Percentiles rank a stretch among this genome's conserved stretches.
Evolutionary conservation across 2,888 invertebrate species (phyloP).

Genomic region (Spodoptera exigua): DNA sequence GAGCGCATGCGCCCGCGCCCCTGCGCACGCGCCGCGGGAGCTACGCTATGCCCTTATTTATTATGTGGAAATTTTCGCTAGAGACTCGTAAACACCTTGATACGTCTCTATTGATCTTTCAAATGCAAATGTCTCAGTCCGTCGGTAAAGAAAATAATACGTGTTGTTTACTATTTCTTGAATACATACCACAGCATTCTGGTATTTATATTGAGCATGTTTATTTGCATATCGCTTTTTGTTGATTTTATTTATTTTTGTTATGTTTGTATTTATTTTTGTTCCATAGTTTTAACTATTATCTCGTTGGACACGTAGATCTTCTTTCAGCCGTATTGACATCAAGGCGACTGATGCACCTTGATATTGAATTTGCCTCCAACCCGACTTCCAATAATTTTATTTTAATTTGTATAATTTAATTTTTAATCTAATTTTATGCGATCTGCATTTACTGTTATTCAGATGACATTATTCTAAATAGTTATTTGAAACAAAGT

Average conservation of each 20-base stretch:
- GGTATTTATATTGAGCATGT: constrained; percentile 64
- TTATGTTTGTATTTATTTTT: constrained; percentile 89
- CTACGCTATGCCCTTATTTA: constrained; percentile 74
- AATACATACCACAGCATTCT: constrained; percentile 59
- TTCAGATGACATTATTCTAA: constrained; percentile 81
- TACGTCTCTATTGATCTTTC: constrained; percentile 78
- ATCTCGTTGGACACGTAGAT: constrained; percentile 80
- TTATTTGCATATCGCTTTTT: constrained; percentile 87
- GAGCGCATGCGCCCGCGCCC: constrained; percentile 17
- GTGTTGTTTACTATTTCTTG: constrained; percentile 68
- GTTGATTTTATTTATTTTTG: constrained; percentile 75
- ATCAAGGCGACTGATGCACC: constrained; percentile 69
- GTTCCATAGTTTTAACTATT: constrained; percentile 83
- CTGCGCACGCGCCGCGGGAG: constrained; percentile 83
- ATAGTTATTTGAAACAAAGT: constrained; percentile 82
- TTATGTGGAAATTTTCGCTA: constrained; percentile 77
- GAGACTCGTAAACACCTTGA: constrained; percentile 72
- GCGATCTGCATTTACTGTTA: constrained; percentile 88
- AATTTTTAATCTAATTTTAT: constrained; percentile 83
- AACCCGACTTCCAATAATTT: constrained; percentile 86
- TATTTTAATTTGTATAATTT: constrained; percentile 87
- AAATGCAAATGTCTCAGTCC: constrained; percentile 81
- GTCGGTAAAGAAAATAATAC: constrained; percentile 66
- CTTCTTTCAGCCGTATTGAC: constrained; percentile 70
- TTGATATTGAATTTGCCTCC: constrained; percentile 83